Evolutionary conservation across 2,797 vertebrate genomes (phyloP).

Genomic region (Phyllotis vaccarum): DNA sequence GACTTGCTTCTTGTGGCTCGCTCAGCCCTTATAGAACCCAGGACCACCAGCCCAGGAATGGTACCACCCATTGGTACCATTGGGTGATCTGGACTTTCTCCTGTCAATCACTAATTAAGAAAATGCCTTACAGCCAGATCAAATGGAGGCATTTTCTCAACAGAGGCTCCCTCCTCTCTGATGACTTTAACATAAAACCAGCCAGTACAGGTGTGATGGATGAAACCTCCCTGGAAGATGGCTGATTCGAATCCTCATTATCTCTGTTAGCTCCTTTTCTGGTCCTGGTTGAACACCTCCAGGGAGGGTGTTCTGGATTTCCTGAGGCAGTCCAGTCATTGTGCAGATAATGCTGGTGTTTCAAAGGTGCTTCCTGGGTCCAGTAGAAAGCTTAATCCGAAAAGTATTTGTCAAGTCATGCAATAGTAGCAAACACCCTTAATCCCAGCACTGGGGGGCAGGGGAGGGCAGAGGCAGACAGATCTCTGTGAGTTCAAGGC

Average conservation of each 20-base stretch:
- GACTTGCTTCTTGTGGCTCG: neutral
- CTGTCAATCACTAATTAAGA: neutral
- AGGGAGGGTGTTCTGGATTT: neutral
- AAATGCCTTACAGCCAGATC: neutral
- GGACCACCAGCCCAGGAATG: neutral
- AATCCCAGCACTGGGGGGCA: neutral
- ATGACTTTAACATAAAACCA: neutral
- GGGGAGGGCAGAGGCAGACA: neutral
- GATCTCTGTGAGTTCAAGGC: neutral
- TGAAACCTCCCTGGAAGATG: neutral
- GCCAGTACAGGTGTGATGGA: neutral
- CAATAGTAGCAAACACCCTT: neutral
- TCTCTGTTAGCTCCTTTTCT: neutral
- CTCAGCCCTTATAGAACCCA: neutral
- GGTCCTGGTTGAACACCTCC: neutral
- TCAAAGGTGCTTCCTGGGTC: neutral
- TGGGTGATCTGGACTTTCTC: no score
- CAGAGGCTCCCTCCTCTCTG: no score
- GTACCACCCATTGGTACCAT: no score
- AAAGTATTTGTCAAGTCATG: neutral
- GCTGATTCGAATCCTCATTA: neutral
- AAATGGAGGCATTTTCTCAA: neutral
- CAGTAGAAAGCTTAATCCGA: neutral
- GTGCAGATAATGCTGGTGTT: conserved; percentile 2
- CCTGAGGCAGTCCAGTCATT: neutral